Base-by-base conservation (phyloP, 2,888 invertebrate species). In the Watsonalla cultraria region DNA sequence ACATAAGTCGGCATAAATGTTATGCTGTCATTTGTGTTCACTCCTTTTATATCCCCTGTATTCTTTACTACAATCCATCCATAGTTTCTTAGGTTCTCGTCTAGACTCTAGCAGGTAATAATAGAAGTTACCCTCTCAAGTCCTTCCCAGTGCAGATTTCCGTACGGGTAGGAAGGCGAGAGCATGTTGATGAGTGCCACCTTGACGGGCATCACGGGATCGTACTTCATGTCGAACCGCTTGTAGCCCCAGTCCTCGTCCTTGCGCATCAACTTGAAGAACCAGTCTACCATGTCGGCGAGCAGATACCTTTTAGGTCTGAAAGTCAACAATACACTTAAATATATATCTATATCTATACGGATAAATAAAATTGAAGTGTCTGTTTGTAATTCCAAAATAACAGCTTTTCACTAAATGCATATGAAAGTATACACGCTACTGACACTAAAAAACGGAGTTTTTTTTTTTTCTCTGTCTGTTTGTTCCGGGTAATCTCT, bases 221-320 rank as follows among this genome's bases (percentile, higher is more conserved):
- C 94, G 63, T 89, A 94, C 64, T 94, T 92, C 91, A 97, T 89
- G 76, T 97, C 95, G 62, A 93, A 93, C 57, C 96, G 93, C 42
- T 61, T 72, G 76, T 94, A 96, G 46, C 95, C 95, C 92, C 93
- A 94, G 24, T 92, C 91, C 45, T 92, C 91, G 61, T 93, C 93
- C 73, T 93, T 94, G 54, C 95, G 92, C 93, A 96, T 94, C 5
- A 95, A 80, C 13, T 92, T 90, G 83, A 93, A 94, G 84, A 98
- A 94, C 95, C 96, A 98, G 72, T 96, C 96, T 0, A 97, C 93
- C 54, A 98, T 76, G 66, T 97, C 97, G 7, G 93, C 91, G 24
- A 98, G 85, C 62, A 93, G 87, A 76, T 97, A 98, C 46, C 95
- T 92, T 70, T 94, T 94, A 0, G 98, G 97, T 2, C 96, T 95